These are phyloP conservation scores for Cephalopterus ornatus DNA, from an alignment of 2,113 vertebrate species.

Conservation along the genomic window DNA sequence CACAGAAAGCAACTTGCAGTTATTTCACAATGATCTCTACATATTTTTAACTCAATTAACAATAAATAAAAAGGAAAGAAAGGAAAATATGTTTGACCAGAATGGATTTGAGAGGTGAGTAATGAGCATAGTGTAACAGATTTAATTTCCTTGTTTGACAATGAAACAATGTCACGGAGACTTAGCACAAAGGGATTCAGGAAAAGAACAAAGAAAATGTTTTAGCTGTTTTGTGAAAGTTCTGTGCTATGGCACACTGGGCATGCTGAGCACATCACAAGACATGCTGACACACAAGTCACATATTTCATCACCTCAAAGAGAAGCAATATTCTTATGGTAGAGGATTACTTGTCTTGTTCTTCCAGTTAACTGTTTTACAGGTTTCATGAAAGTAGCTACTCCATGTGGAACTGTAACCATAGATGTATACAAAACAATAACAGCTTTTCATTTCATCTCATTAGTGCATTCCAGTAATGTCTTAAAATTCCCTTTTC, in stretches of 20 bases:
- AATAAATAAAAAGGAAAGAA: neutral
- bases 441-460: neutral
- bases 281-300: neutral
- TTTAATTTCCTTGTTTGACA: slow-evolving; percentile 59
- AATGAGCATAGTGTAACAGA: slow-evolving; percentile 49
- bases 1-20: neutral
- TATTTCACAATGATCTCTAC: slow-evolving; percentile 10
- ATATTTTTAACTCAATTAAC: slow-evolving; percentile 48
- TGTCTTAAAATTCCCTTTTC: neutral
- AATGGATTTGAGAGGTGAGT: slow-evolving; percentile 43
- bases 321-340: neutral
- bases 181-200: slow-evolving; percentile 42
- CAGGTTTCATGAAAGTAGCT: neutral
- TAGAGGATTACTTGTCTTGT: neutral
- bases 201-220: slow-evolving; percentile 57
- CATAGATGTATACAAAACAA: neutral
- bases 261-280: slow-evolving; percentile 28
- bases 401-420: neutral
- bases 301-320: slow-evolving; percentile 18
- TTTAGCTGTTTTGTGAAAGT: slow-evolving; percentile 49
- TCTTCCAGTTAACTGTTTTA: neutral
- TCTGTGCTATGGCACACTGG: slow-evolving; percentile 7
- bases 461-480: neutral
- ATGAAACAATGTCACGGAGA: slow-evolving; percentile 50
- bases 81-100: neutral